Conservation (phyloP, 1,140 invertebrate species). For the Drosophila takahashii region DNA sequence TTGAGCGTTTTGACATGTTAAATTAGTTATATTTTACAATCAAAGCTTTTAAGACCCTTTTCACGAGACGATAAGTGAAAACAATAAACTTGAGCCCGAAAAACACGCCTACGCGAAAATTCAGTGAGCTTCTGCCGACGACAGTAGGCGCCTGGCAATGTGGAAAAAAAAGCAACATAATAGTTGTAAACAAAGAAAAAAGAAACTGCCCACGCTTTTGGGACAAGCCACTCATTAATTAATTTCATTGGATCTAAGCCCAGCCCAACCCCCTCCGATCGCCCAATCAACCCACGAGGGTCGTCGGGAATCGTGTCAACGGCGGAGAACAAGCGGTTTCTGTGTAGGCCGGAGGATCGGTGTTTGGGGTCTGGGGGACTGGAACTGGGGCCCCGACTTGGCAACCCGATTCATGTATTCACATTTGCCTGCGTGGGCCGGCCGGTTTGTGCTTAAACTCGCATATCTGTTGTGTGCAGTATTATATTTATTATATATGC, state of each 20-base stretch:
- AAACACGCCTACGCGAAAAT: slow-evolving; percentile 22
- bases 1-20: slow-evolving; percentile 25
- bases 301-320: slow-evolving; percentile 53
- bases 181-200: slow-evolving; percentile 24
- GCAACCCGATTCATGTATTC: slow-evolving; percentile 51
- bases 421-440: slow-evolving; percentile 71
- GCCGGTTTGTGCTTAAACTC: slow-evolving; percentile 53
- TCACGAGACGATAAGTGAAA: slow-evolving; percentile 44
- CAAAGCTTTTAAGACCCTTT: slow-evolving; percentile 44
- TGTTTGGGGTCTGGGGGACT: background rate
- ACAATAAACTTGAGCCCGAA: slow-evolving; percentile 38
- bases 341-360: slow-evolving; percentile 48
- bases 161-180: background rate
- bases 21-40: slow-evolving; percentile 40
- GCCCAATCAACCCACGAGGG: slow-evolving; percentile 11
- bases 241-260: slow-evolving; percentile 69
- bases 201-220: slow-evolving; percentile 27
- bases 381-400: slow-evolving; percentile 9
- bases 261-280: slow-evolving; percentile 5
- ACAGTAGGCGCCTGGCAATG: background rate
- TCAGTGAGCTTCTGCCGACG: slow-evolving; percentile 8
- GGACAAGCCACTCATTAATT: slow-evolving; percentile 53
- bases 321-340: slow-evolving; percentile 40
- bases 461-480: slow-evolving; percentile 17
- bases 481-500: slow-evolving; percentile 21